Conservation (phyloP, 2,888 invertebrate species). For the Lasioglossum zephyrum region DNA sequence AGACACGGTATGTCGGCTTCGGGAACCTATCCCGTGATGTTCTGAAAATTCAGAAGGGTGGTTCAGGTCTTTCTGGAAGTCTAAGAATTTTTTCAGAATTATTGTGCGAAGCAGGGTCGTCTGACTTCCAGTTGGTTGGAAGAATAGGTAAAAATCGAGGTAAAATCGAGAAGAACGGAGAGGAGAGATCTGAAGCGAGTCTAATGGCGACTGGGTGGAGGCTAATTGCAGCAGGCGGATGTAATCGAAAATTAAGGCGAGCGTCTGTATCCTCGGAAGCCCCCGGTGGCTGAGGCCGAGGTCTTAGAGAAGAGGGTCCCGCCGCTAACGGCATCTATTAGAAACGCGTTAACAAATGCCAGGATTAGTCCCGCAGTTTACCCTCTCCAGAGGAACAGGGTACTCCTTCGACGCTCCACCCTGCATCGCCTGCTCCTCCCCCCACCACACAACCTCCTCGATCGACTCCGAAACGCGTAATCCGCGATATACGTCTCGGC, state of each 20-base stretch:
- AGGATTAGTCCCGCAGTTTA: constrained; percentile 74
- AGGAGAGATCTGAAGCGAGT: not conserved
- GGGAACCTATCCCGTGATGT: not conserved
- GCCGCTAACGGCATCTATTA: constrained; percentile 75
- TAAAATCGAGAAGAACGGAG: not conserved
- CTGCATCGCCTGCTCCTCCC: not conserved
- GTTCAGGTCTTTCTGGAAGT: not conserved
- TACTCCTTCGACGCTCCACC: constrained; percentile 39
- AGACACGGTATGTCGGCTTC: no score
- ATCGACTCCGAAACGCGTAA: constrained; percentile 55
- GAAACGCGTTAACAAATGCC: constrained; percentile 82
- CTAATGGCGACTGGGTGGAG: constrained; percentile 47
- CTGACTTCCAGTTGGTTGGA: not conserved
- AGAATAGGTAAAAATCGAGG: not conserved
- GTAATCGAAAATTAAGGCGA: constrained; percentile 73
- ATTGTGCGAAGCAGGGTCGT: not conserved
- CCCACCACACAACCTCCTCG: not conserved
- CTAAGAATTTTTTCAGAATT: not conserved
- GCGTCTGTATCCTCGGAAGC: constrained; percentile 64
- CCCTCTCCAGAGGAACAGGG: constrained; percentile 39
- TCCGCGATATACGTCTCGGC: constrained; percentile 69
- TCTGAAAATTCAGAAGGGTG: constrained; percentile 3
- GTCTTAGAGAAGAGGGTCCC: constrained; percentile 36
- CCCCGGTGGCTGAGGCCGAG: constrained; percentile 52
- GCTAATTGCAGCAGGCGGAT: constrained; percentile 67